These are phyloP conservation scores for Merops nubicus DNA, from an alignment of 2,113 vertebrate species.

Conservation along the genomic window DNA sequence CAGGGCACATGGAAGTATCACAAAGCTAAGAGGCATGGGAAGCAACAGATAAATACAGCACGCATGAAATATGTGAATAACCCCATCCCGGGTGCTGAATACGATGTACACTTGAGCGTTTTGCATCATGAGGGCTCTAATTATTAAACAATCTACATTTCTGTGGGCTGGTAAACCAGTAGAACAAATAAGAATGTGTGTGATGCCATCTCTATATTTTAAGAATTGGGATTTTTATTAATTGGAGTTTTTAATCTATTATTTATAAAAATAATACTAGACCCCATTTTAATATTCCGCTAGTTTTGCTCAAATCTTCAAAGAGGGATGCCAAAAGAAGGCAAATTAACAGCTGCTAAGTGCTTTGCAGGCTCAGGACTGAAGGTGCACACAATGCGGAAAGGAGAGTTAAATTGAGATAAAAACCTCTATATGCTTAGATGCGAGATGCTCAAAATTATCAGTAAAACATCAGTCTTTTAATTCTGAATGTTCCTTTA, in stretches of 20 bases:
- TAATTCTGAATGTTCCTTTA: background rate
- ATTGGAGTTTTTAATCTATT: too few species aligned
- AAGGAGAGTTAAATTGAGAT: background rate
- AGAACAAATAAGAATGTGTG: background rate
- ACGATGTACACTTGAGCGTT: background rate
- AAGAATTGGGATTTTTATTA: background rate
- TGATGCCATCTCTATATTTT: background rate
- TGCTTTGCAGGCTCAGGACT: background rate
- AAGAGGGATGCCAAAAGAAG: background rate
- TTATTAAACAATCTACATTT: background rate
- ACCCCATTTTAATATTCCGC: background rate
- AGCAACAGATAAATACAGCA: background rate
- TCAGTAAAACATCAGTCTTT: background rate
- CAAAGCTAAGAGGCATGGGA: background rate
- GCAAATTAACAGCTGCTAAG: background rate
- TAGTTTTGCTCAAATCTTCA: background rate
- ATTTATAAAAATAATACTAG: background rate
- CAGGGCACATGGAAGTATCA: rapidly evolving
- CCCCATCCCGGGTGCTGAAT: background rate
- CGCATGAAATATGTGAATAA: background rate
- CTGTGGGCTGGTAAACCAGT: background rate
- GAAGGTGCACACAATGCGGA: rapidly evolving
- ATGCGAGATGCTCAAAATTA: background rate
- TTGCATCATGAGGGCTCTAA: background rate
- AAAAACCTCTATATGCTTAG: background rate